A percentile compares a stretch with the other conserved stretches of the same genome.
Conservation (phyloP, 1,140 invertebrate species). For the Bactericera cockerelli region DNA sequence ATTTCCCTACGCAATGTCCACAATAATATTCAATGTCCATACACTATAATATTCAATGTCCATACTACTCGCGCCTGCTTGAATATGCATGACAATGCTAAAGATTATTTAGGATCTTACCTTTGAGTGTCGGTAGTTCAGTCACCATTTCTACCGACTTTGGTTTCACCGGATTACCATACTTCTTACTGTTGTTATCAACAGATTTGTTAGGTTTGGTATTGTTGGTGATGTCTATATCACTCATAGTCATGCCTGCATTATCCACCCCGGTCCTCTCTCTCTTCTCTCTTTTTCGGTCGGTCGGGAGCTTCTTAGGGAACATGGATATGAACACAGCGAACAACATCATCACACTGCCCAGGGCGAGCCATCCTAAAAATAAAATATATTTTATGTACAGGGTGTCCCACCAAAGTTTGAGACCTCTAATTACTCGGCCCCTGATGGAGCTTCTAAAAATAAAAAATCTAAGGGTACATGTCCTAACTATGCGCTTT, state of each 20-base stretch:
- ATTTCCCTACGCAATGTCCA: no score
- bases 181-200: neutral
- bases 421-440: no score
- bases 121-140: neutral
- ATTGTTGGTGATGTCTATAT: slow-evolving; percentile 8
- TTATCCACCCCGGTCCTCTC: slow-evolving; percentile 9
- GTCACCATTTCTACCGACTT: neutral
- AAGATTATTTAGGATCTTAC: neutral
- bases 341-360: slow-evolving; percentile 38
- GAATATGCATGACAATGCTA: neutral
- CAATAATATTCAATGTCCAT: no score
- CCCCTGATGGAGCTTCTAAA: no score
- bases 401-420: no score
- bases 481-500: no score
- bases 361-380: slow-evolving; percentile 41
- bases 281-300: slow-evolving; percentile 18
- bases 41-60: slow-evolving; percentile 8
- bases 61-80: neutral
- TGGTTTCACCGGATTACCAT: neutral
- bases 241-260: neutral
- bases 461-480: no score
- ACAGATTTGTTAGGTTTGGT: neutral
- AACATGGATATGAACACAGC: slow-evolving; percentile 41
- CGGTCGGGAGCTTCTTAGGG: slow-evolving; percentile 35
- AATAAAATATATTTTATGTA: no score